These are phyloP conservation scores for Bombus waltoni DNA, from an alignment of 1,140 invertebrate species.

Conservation along the genomic window DNA sequence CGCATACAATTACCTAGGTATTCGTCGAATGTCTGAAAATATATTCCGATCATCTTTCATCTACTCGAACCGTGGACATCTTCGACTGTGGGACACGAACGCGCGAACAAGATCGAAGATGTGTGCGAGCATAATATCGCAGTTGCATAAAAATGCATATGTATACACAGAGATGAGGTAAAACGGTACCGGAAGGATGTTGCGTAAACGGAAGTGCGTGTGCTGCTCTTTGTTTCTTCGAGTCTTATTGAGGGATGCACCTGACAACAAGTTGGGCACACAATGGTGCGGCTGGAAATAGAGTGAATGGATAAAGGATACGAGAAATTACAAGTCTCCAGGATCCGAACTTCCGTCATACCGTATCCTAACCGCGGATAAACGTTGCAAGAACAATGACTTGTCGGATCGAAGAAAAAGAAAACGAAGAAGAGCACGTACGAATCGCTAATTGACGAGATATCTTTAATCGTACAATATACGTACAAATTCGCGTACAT, in stretches of 20 bases:
- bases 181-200: constrained; percentile 78
- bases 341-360: constrained; percentile 53
- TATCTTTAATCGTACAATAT: neutral
- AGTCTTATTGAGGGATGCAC: constrained; percentile 73
- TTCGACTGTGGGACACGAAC: too few species aligned
- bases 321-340: constrained; percentile 73
- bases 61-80: too few species aligned
- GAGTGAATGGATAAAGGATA: constrained; percentile 74
- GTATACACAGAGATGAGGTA: neutral
- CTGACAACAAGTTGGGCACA: constrained; percentile 66
- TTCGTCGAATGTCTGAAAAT: too few species aligned
- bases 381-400: neutral
- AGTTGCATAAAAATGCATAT: neutral
- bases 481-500: too few species aligned
- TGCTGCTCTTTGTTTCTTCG: constrained; percentile 71
- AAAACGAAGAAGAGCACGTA: neutral
- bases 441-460: neutral
- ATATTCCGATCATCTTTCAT: too few species aligned
- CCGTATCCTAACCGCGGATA: constrained; percentile 15
- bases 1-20: too few species aligned
- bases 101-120: neutral
- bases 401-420: too few species aligned
- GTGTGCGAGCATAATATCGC: neutral
- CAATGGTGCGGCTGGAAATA: constrained; percentile 65
- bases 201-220: constrained; percentile 79